Evolutionary conservation across 2,797 vertebrate species (phyloP), one percentile per base, ranked within the genome.

Genomic region (Vireo griseus): DNA sequence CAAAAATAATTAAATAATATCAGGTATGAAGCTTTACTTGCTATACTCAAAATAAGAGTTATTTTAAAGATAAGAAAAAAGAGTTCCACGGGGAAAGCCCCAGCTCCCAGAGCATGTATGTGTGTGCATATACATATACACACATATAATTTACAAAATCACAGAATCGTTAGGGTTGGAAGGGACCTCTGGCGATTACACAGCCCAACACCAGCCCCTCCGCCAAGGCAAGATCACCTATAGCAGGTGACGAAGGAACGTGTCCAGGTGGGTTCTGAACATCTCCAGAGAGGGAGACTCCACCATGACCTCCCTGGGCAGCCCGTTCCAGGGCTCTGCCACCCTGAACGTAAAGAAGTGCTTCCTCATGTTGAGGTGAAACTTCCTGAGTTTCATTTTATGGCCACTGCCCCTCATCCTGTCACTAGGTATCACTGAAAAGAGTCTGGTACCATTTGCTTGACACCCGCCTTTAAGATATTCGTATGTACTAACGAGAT

Each of bases 401-500:
- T 4, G 33, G 33, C 9, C 15, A 31, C 0, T 51, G 44, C 42
- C 31, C 12, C 65, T 35, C 16, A 13, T 16, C 21, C 45, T 45
- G 12, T 31, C 15, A 9, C 72, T 71, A 8, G 10, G 16, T 24
- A 45, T 14, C 45, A 31, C 51, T 16, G 21, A 42, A 16, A 24
- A 37, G 10, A 58, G 25, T 31, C n/a, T 6, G 7, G 40, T 17
- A 50, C 13, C 19, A 9, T 33, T 9, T 42, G 39, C n/a, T 15
- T 37, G 31, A 6, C 14, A 51, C 3, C 12, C 7, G 1, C 17
- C 7, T 39, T 31, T 8, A 13, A 6, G 2, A 3, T 45, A 76
- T 8, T 39, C 18, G 7, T 13, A 51, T 0, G 11, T 8, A 57
- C 2, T 6, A 5, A 21, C 2, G 3, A 51, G 5, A 63, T 4